Percentiles rank a stretch among this genome's conserved stretches.
phyloP scores from a whole-genome alignment of 1,140 invertebrate species.

The Planococcus citri region DNA sequence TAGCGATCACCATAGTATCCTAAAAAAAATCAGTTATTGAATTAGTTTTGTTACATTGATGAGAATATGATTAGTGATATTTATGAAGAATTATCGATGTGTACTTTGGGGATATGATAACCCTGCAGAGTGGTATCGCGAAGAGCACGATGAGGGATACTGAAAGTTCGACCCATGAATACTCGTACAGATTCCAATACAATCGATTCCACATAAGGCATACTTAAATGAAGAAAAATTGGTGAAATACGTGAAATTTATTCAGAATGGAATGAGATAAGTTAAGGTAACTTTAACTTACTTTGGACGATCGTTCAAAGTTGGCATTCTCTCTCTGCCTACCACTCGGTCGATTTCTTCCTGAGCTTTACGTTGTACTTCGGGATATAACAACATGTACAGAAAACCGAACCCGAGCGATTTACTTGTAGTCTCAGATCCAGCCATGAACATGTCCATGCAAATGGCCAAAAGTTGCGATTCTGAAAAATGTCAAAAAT shows the following conservation, averaged over 20 bases:
- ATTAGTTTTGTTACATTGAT: constrained; percentile 21
- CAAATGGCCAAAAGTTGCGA: constrained; percentile 59
- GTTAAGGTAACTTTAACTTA: constrained; percentile 16
- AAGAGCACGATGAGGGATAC: constrained; percentile 57
- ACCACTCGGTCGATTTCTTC: constrained; percentile 66
- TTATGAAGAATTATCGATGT: background rate
- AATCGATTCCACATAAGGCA: constrained; percentile 67
- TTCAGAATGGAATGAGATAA: no score
- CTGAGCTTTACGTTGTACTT: constrained; percentile 63
- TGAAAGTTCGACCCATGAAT: constrained; percentile 63
- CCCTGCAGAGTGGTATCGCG: constrained; percentile 54
- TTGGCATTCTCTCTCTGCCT: constrained; percentile 49
- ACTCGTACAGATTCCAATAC: constrained; percentile 61
- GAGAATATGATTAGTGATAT: background rate
- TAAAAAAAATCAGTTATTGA: constrained; percentile 33
- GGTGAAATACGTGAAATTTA: background rate
- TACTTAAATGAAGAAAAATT: constrained; percentile 27
- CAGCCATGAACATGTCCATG: constrained; percentile 69
- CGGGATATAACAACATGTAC: constrained; percentile 59
- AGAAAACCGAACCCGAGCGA: constrained; percentile 63
- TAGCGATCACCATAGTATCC: constrained; percentile 64
- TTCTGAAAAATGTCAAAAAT: constrained; percentile 36
- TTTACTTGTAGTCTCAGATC: constrained; percentile 68
- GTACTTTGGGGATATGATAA: constrained; percentile 60
- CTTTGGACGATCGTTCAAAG: constrained; percentile 53